Evolutionary conservation across 2,113 vertebrate genomes (phyloP).

Genomic region (Dolichotis patagonum): DNA sequence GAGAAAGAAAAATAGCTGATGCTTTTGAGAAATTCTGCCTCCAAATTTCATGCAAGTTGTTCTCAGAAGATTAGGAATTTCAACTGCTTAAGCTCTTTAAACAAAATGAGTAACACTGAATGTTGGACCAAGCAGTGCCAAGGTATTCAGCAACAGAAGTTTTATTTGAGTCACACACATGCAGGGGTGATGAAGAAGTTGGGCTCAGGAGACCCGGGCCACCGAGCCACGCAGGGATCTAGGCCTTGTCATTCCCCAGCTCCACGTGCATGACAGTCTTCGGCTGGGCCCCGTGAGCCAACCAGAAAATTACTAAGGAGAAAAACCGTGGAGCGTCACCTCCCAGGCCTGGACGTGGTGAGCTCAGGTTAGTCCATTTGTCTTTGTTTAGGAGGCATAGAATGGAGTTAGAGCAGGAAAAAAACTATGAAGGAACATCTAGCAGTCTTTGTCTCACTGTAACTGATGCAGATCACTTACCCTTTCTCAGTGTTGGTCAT

Average conservation of each 20-base stretch:
- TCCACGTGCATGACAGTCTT: not conserved
- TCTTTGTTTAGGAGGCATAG: not conserved
- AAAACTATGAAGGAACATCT: not conserved
- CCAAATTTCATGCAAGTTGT: not conserved
- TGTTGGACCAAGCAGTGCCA: not conserved
- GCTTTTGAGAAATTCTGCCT: not conserved
- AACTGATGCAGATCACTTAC: not conserved
- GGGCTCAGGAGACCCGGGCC: accelerated
- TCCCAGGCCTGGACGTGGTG: not conserved
- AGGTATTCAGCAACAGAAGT: not conserved
- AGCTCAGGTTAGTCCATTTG: not conserved
- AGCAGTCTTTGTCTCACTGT: not conserved
- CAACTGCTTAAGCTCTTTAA: not conserved
- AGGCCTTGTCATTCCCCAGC: no score
- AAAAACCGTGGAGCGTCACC: not conserved
- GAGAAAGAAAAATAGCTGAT: not conserved
- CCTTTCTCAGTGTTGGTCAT: not conserved
- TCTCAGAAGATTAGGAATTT: not conserved
- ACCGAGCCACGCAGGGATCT: no score
- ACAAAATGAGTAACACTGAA: not conserved
- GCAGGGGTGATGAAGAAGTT: not conserved
- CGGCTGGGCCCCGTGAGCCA: not conserved
- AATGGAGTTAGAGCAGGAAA: not conserved
- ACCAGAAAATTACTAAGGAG: not conserved
- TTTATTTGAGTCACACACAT: not conserved